phyloP scores from a whole-genome alignment of 2,113 vertebrate species.

The Lamprotornis superbus region DNA sequence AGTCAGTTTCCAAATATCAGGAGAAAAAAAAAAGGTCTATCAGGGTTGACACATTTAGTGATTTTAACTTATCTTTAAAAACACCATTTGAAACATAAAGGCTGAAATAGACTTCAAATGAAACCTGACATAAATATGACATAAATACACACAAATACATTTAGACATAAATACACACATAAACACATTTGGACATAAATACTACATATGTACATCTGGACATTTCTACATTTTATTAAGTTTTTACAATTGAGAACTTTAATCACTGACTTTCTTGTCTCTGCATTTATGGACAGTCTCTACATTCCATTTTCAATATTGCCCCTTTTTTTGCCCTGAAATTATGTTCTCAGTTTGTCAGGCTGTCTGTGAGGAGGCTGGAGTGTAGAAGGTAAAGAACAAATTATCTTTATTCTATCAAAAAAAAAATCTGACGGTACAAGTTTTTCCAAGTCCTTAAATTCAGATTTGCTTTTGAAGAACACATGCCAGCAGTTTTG shows the following conservation, averaged over 20 bases:
- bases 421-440: background rate
- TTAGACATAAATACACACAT: background rate
- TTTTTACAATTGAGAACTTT: background rate
- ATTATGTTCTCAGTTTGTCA: background rate
- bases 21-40: background rate
- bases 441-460: background rate
- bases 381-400: background rate
- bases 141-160: background rate
- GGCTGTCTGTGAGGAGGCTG: background rate
- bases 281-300: background rate
- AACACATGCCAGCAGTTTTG: background rate
- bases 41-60: background rate
- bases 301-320: background rate
- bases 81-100: background rate
- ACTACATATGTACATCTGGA: background rate
- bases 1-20: background rate
- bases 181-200: background rate
- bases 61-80: background rate
- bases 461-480: background rate
- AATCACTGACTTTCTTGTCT: accelerated
- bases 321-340: background rate
- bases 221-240: background rate
- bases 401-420: background rate
- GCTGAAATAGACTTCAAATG: background rate
- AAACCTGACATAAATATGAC: background rate